Evolutionary conservation across 2,797 vertebrate genomes (phyloP), one percentile per base, ranked within the genome.

Genomic region (Eidolon dupreanum): DNA sequence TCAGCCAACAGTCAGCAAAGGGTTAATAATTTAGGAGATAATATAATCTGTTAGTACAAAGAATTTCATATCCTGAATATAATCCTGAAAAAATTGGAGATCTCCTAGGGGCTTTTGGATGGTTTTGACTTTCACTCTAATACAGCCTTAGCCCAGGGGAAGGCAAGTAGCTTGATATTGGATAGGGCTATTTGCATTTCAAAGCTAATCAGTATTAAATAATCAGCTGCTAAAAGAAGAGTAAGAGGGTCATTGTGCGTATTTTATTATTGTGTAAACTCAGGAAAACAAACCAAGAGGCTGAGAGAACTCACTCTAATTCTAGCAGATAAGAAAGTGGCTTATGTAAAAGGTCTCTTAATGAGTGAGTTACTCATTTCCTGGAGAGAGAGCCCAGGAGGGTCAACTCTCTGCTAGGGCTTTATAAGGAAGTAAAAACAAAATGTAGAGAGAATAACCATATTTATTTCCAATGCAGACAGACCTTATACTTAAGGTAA

Each of bases 141-240:
- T 22, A 41, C 49, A 81, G 59, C 11, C 15, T 89, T 59, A 43
- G 73, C 33, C 16, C n/a, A 12, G 36, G 59, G 41, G 24, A 93
- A 88, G 70, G 70, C 75, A 33, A 59, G 46, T 8, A 31, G 24
- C 53, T 53, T 70, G 97, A 46, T 75, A 96, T 88, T 92, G 95
- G 94, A 96, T 97, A 97, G 28, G 84, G 82, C 77, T 94, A 94
- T 97, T 97, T 97, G 92, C 94, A 92, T 97, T 97, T 98, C 97
- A 97, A 88, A 97, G 95, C 85, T 95, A 95, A 93, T 95, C 95
- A 94, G 95, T 41, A 81, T 51, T 63, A 93, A 97, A 94, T 93
- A 95, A 92, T 97, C 12, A 4, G 57, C 73, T 95, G 63, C 82
- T 93, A 92, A 94, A 92, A 92, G 84, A 93, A 83, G 88, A 92